Evolutionary conservation across 2,888 invertebrate genomes (phyloP), one percentile per base, ranked within the genome.

Genomic region (Volucella bombylans): DNA sequence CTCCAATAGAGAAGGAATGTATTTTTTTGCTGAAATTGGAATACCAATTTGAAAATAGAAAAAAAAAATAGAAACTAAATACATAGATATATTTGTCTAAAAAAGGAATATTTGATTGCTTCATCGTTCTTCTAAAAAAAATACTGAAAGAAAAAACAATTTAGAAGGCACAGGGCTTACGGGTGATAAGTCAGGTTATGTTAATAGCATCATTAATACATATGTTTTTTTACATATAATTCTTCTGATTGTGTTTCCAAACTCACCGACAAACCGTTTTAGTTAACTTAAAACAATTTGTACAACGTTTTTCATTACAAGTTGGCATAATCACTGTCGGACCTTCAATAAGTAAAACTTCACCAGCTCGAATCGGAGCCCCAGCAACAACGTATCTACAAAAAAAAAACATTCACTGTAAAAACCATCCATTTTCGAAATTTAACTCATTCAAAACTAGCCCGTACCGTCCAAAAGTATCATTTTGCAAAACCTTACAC

Each of bases 301-400:
- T 92, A 87, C 94, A 94, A 4, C 90, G 89, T 38, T 87, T 87
- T 43, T 90, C 91, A 3, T 85, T 86, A n/a, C 81, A 71, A 4
- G 88, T 86, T 41, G 94, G 93, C 8, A 94, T 92, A 68, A 94
- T 88, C 1, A 94, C 89, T 15, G 93, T 91, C 0, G 94, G 93
- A 78, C 91, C 90, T 87, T 94, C 94, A n/a, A 92, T 87, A 0
- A 94, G 88, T 23, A 94, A 90, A 8, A 91, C 92, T 87, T 94
- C 94, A 1, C 94, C 94, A 0, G 93, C 90, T 80, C 91, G 92
- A 38, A 94, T 89, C 87, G 93, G 92, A 78, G 90, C 90, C 0
- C 92, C 90, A 12, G 94, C 94, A 49, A 93, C 91, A 68, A 93
- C 87, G 89, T 93, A 93, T 88, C 94, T 94, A 88, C 39, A 39